A percentile compares a stretch with the other conserved stretches of the same genome.
These are phyloP conservation scores for Pyralis farinalis DNA, from an alignment of 2,888 invertebrate genomes.

Conservation along the genomic window DNA sequence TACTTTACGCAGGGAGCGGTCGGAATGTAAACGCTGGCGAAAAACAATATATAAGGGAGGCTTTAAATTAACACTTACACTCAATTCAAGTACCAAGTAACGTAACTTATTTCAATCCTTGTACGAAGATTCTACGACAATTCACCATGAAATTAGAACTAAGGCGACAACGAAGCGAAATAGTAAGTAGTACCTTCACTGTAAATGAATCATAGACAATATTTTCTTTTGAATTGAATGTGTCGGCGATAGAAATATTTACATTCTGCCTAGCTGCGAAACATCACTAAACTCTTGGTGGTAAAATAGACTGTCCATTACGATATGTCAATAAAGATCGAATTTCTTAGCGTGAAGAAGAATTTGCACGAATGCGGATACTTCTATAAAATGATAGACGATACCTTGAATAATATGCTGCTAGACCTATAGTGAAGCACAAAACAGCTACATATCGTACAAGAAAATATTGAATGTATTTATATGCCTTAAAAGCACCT, in stretches of 20 bases:
- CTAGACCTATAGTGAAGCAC: too few relatives aligned
- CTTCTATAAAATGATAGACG: too few relatives aligned
- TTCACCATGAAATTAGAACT: conserved; percentile 60
- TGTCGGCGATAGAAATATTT: conserved; percentile 3
- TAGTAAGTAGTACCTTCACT: conserved; percentile 70
- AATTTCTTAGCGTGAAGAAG: too few relatives aligned
- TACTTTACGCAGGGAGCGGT: conserved; percentile 77
- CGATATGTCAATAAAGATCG: too few relatives aligned
- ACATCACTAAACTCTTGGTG: too few relatives aligned
- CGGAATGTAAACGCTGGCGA: conserved; percentile 58
- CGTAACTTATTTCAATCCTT: conserved; percentile 56
- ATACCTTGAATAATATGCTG: too few relatives aligned
- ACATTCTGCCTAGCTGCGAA: too few relatives aligned
- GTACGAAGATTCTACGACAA: conserved; percentile 52
- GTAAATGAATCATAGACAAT: conserved; percentile 64
- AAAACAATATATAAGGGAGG: conserved; percentile 34
- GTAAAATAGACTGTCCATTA: too few relatives aligned
- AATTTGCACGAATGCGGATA: too few relatives aligned
- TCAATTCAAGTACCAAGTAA: conserved; percentile 47
- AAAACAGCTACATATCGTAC: too few relatives aligned
- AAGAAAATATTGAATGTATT: too few relatives aligned
- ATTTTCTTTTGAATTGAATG: conserved; percentile 16
- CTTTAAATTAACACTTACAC: conserved; percentile 44
- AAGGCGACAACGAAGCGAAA: conserved; percentile 76
- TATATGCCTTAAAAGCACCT: too few relatives aligned